A percentile compares a stretch with the other conserved stretches of the same genome.
These are phyloP conservation scores for Napeogenes sylphis DNA, from an alignment of 2,888 invertebrate genomes.

Conservation along the genomic window DNA sequence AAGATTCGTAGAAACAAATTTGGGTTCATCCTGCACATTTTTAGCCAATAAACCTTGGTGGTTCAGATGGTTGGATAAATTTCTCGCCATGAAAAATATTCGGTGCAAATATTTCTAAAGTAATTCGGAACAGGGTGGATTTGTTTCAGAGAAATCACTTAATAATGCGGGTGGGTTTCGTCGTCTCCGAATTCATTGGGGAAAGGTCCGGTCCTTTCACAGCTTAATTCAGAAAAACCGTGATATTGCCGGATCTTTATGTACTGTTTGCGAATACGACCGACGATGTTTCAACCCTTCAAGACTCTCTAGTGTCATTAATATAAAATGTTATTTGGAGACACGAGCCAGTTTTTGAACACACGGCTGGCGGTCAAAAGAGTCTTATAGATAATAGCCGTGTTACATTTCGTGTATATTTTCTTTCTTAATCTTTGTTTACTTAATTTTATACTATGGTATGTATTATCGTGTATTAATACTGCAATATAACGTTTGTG, in stretches of 20 bases:
- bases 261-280: conserved; percentile 68
- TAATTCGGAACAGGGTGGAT: conserved; percentile 46
- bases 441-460: too few relatives aligned
- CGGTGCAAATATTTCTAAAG: conserved; percentile 44
- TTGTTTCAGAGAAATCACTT: conserved; percentile 64
- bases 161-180: conserved; percentile 52
- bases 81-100: conserved; percentile 24
- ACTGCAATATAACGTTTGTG: neutral
- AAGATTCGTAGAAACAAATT: neutral
- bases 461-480: too few relatives aligned
- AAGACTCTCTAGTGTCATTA: conserved; percentile 51
- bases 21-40: conserved; percentile 2
- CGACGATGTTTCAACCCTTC: conserved; percentile 67
- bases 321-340: conserved; percentile 62
- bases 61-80: conserved; percentile 6
- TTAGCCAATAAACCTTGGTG: conserved; percentile 3
- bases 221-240: conserved; percentile 69
- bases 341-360: conserved; percentile 48
- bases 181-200: conserved; percentile 50
- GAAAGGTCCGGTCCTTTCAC: conserved; percentile 58
- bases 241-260: conserved; percentile 66
- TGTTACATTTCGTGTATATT: conserved; percentile 20
- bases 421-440: too few relatives aligned
- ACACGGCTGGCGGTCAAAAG: conserved; percentile 41
- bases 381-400: conserved; percentile 45